A percentile compares a stretch with the other conserved stretches of the same genome.
Conservation (phyloP, 2,797 vertebrate genomes). For the Pempheris klunzingeri region DNA sequence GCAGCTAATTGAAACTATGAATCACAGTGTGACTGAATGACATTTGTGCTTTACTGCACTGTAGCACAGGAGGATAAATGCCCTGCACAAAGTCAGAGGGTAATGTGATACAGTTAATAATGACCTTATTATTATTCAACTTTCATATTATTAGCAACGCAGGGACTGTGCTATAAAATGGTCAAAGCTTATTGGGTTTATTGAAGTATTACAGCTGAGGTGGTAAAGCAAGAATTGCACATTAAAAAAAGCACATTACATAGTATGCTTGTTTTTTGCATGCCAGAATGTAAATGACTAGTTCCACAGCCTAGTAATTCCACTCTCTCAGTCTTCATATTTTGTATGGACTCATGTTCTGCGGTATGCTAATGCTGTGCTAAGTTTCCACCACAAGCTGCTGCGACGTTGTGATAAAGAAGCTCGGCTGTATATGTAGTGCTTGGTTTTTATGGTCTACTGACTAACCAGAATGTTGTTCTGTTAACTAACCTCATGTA, state of each 20-base stretch:
- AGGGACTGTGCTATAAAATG: not conserved
- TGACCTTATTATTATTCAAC: slow-evolving; percentile 60
- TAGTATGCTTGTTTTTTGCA: slow-evolving; percentile 11
- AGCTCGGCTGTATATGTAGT: slow-evolving; percentile 25
- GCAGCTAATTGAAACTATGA: slow-evolving; percentile 65
- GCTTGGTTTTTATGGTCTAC: slow-evolving; percentile 62
- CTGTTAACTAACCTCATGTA: slow-evolving; percentile 65
- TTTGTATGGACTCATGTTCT: slow-evolving; percentile 46
- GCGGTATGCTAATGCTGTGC: slow-evolving; percentile 43
- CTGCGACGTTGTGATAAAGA: slow-evolving; percentile 71
- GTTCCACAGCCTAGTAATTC: slow-evolving; percentile 29
- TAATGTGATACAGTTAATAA: slow-evolving; percentile 57
- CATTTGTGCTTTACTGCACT: slow-evolving; percentile 41
- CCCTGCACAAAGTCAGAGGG: slow-evolving; percentile 35
- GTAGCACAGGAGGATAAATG: slow-evolving; percentile 29
- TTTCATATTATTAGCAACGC: slow-evolving; percentile 36
- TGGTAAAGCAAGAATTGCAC: slow-evolving; percentile 5
- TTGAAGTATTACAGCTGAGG: slow-evolving; percentile 26
- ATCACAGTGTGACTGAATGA: slow-evolving; percentile 61
- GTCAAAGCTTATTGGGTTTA: slow-evolving; percentile 25
- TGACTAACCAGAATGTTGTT: slow-evolving; percentile 59
- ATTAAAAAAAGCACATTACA: not conserved
- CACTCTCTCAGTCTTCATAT: slow-evolving; percentile 29
- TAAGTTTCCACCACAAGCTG: slow-evolving; percentile 46
- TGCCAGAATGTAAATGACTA: slow-evolving; percentile 45